Base-by-base conservation (phyloP, 2,797 vertebrate genomes). In the Macropus fuliginosus region DNA sequence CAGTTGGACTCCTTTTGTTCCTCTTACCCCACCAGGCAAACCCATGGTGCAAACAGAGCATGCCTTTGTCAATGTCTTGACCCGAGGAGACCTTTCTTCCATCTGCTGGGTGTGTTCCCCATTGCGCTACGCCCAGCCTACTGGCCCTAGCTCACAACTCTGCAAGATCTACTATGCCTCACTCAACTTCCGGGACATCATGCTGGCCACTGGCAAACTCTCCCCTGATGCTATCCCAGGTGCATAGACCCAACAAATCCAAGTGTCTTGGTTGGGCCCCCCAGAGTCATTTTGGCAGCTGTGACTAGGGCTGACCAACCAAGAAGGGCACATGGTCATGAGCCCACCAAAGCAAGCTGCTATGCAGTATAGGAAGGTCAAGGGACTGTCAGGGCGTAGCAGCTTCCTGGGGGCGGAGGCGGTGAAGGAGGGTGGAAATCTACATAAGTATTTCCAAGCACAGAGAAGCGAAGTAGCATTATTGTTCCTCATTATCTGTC, bases 131-230 rank as follows among this genome's bases (percentile, higher is more conserved):
- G 99, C 99, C 90, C 97, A 62, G 0, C 5, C 98, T 31, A n/a
- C 93, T 31, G 94, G 98, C 95, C 98, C 99, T 0, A 89, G 89
- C 0, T 11, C 98, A 90, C 98, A 99, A 59, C 98, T 99, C 96
- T 99, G 99, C 96, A 98, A 97, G 0, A 98, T 99, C 96, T 99
- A 99, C 98, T 99, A 99, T 0, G 99, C 99, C 55, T 99, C 99
- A 0, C 99, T 99, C 81, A 99, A 99, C 98, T 99, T 99, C 98
- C 98, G 99, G 14, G 99, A 99, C 95, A 98, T 99, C 93, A 99
- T 99, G 99, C 98, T 99, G 97, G 99, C 99, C 95, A 99, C 99
- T 0, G 99, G 99, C 95, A 99, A 99, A 97, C 99, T 99, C 87
- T 99, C 99, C 4, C 99, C 99, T 0, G 99, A 99, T 0, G 99